A percentile compares a stretch with the other conserved stretches of the same genome.
phyloP scores from a whole-genome alignment of 53 echinoderm and acorn worm genomes.

The Holothuria leucospilota region DNA sequence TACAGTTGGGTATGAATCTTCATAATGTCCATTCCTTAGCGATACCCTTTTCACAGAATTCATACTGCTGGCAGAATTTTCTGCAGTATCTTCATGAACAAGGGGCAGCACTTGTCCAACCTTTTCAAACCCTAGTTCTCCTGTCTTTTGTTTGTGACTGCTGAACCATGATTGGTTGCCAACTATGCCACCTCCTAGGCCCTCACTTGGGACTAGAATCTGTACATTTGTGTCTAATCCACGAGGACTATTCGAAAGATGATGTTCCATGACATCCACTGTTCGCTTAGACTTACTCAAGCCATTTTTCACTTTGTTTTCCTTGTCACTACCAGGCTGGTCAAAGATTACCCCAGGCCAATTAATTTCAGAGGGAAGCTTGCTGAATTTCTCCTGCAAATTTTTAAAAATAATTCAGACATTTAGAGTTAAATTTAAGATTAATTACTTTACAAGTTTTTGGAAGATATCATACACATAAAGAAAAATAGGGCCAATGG shows the following conservation, averaged over 20 bases:
- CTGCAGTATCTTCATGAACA: background rate
- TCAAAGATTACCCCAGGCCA: slow-evolving; percentile 23
- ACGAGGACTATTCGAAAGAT: slow-evolving; percentile 30
- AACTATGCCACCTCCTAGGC: no score
- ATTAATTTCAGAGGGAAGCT: background rate
- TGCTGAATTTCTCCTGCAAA: slow-evolving; percentile 11
- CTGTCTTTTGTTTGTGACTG: background rate
- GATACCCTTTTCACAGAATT: no score
- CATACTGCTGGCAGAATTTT: background rate
- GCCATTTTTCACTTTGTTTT: background rate
- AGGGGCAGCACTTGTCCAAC: background rate
- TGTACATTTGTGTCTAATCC: background rate
- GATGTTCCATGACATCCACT: slow-evolving; percentile 25
- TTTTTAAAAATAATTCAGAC: background rate
- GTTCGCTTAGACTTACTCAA: slow-evolving; percentile 22
- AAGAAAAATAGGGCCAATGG: no score
- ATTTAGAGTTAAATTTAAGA: no score
- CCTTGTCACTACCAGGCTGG: background rate
- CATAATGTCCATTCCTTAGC: background rate
- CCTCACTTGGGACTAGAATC: no score
- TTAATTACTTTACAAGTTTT: no score
- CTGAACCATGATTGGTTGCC: background rate
- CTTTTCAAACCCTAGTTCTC: background rate
- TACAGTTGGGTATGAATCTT: background rate
- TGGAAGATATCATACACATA: no score